A percentile compares a stretch with the other conserved stretches of the same genome.
These are phyloP conservation scores for Glyptemys insculpta DNA, from an alignment of 2,797 vertebrate species.

Conservation along the genomic window DNA sequence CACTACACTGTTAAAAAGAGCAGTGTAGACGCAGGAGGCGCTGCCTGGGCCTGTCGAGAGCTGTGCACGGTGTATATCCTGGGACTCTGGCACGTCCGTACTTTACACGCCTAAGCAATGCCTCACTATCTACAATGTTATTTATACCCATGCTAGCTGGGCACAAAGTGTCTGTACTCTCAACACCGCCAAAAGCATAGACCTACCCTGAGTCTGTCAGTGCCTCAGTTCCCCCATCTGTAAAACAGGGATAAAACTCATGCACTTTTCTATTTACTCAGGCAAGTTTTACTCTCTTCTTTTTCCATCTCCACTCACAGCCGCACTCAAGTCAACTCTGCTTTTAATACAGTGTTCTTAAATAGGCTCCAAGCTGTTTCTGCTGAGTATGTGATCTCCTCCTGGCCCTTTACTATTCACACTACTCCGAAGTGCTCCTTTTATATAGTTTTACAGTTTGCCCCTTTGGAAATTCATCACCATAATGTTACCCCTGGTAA, in stretches of 20 bases:
- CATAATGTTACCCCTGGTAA: not conserved
- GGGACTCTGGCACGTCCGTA: not conserved
- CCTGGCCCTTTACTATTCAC: not conserved
- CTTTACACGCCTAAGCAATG: not conserved
- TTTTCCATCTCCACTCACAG: rapidly evolving
- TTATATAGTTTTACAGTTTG: not conserved
- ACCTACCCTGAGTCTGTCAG: not conserved
- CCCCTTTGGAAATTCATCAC: not conserved
- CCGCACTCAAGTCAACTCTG: not conserved
- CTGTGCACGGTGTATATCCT: not conserved
- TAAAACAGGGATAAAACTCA: not conserved
- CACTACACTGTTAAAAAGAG: not conserved
- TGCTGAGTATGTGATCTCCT: not conserved
- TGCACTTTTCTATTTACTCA: not conserved
- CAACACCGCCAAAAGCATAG: not conserved
- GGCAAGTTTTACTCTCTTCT: not conserved
- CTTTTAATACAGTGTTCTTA: rapidly evolving
- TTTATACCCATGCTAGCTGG: not conserved
- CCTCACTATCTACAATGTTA: not conserved
- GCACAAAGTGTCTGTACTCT: not conserved
- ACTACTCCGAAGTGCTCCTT: rapidly evolving
- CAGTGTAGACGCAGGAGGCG: not conserved
- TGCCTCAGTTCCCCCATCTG: not conserved
- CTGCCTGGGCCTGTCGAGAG: not conserved
- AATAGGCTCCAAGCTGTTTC: not conserved